Evolutionary conservation across 64 coral and sea anemone species (phyloP), one percentile per base, ranked within the genome.

Genomic region (Pocillopora damicornis): DNA sequence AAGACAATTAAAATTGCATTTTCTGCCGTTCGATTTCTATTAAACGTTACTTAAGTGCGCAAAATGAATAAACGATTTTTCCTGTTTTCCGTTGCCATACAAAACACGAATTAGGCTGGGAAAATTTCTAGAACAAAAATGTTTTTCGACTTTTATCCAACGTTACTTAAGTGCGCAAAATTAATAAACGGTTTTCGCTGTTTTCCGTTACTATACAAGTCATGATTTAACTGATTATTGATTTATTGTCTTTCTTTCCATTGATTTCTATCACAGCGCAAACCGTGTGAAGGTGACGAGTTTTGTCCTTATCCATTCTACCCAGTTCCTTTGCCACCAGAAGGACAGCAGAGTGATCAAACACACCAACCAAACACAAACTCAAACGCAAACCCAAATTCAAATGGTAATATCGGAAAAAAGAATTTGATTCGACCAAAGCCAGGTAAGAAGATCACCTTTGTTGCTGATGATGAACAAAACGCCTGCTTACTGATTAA

Each of bases 361-460:
- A 25, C 18, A 12, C 14, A 22, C 64, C 81, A 18, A 71, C 6
- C 16, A 11, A 37, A 51, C 42, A 4, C 42, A 51, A 51, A 51
- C 42, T 0, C 81, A 8, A 1, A 38, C 12, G 35, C 67, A 85
- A 85, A n/a, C 11, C 18, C 18, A 37, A 85, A 58, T 37, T 65
- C 81, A 38, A 72, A 57, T 73, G 11, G 37, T n/a, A 85, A 72
- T 11, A 86, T 87, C 60, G 76, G 90, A n/a, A 91, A 94, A 37
- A 94, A 94, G 83, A 90, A 94, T 58, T 72, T 94, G 4, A 94
- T 94, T 80, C 88, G 88, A 87, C 82, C 92, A 5, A 89, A 94
- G 63, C 92, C 92, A 90, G 92, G 92, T 94, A 75, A 34, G 22
- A 83, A 9, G 15, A 20, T 0, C 22, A 2, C 2, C 13, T 64